A percentile compares a stretch with the other conserved stretches of the same genome.
phyloP scores from a whole-genome alignment of 2,888 invertebrate genomes.

The Parnassius glacialis region DNA sequence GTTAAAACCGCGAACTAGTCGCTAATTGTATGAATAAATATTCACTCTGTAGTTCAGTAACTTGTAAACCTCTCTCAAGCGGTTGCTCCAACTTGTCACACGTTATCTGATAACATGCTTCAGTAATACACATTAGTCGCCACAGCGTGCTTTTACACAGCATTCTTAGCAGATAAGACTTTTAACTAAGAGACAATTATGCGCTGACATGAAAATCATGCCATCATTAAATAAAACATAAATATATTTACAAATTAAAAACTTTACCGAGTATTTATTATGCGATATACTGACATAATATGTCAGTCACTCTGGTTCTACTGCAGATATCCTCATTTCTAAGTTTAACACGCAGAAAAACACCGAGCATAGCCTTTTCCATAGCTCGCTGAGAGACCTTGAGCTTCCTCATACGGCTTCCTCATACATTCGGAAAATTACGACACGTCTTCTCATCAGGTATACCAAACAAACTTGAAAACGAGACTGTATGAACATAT shows the following conservation, averaged over 20 bases:
- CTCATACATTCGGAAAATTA: too few species aligned
- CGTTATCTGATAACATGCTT: constrained; percentile 54
- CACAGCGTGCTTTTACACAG: constrained; percentile 24
- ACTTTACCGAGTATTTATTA: too few species aligned
- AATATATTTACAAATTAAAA: not conserved
- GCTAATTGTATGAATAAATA: constrained; percentile 26
- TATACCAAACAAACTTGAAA: too few species aligned
- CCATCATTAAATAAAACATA: constrained; percentile 19
- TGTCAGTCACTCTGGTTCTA: too few species aligned
- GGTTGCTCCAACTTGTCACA: constrained; percentile 58
- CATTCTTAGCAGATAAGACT: constrained; percentile 22
- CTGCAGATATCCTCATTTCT: too few species aligned
- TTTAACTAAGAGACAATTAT: constrained; percentile 10
- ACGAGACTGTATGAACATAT: too few species aligned
- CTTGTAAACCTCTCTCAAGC: constrained; percentile 30
- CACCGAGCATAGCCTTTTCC: too few species aligned
- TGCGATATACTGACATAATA: too few species aligned
- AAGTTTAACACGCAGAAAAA: too few species aligned
- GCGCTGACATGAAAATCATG: constrained; percentile 14
- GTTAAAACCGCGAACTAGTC: constrained; percentile 1
- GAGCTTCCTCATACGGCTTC: too few species aligned
- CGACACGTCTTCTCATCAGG: too few species aligned
- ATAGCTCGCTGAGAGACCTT: too few species aligned
- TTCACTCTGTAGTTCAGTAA: constrained; percentile 19
- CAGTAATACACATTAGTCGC: constrained; percentile 53